A percentile compares a stretch with the other conserved stretches of the same genome.
Conservation (phyloP, 2,113 vertebrate genomes). For the Gopherus evgoodei region DNA sequence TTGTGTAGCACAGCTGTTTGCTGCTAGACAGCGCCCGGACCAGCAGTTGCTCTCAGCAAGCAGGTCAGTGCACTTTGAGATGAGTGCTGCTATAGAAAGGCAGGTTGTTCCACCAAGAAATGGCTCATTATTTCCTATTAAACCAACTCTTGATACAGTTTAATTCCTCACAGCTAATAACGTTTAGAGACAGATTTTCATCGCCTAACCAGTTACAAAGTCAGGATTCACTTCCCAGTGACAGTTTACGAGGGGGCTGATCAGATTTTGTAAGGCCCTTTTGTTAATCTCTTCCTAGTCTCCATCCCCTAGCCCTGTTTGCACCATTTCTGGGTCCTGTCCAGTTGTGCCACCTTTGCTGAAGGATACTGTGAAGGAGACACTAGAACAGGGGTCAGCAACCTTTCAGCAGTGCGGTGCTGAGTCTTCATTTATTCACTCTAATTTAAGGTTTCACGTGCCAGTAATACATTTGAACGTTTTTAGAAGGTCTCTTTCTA, state of each 20-base stretch:
- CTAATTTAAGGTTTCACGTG: too few species aligned
- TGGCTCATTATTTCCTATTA: background rate
- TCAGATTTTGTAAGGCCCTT: accelerated
- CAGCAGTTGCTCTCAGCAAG: background rate
- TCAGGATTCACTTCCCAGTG: accelerated
- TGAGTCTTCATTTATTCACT: too few species aligned
- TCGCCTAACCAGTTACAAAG: background rate
- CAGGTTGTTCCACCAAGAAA: background rate
- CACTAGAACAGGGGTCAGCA: background rate
- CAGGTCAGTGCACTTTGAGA: background rate
- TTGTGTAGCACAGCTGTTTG: background rate
- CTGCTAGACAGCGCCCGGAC: background rate
- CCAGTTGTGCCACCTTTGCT: background rate
- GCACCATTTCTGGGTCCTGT: background rate
- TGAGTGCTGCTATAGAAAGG: background rate
- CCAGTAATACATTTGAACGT: too few species aligned
- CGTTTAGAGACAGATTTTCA: accelerated
- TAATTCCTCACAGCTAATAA: background rate
- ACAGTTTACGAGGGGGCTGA: accelerated
- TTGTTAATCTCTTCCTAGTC: background rate
- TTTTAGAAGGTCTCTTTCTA: too few species aligned
- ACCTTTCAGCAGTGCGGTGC: too few species aligned
- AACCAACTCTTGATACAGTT: background rate
- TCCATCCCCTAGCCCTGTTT: accelerated
- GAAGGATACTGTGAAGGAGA: background rate